Percentiles rank a stretch among this genome's conserved stretches.
Evolutionary conservation across 2,888 invertebrate species (phyloP).

Genomic region (Boloria selene): DNA sequence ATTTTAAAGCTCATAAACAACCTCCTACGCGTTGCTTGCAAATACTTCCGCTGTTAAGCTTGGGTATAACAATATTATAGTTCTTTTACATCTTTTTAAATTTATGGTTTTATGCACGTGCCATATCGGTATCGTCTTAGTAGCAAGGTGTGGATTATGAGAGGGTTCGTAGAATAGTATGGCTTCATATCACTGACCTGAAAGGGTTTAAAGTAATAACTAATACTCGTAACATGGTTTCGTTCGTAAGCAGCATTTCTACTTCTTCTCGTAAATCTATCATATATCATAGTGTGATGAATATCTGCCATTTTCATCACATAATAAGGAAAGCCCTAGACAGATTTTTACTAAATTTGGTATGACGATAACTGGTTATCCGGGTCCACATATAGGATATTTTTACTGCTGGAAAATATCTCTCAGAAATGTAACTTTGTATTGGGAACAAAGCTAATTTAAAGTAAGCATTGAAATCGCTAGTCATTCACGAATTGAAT

Average conservation of each 20-base stretch:
- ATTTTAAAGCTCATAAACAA: constrained; percentile 22
- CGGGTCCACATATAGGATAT: no score
- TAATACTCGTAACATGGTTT: not conserved
- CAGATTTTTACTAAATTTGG: no score
- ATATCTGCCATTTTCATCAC: no score
- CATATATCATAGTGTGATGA: not conserved
- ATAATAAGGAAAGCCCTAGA: no score
- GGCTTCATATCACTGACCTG: constrained; percentile 29
- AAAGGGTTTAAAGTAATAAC: constrained; percentile 28
- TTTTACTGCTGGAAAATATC: no score
- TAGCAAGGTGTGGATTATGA: constrained; percentile 13
- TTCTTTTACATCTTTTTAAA: constrained; percentile 7
- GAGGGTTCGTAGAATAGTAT: constrained; percentile 19
- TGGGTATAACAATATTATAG: constrained; percentile 21
- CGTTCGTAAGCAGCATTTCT: constrained; percentile 22
- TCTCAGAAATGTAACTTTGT: not conserved
- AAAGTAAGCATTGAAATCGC: constrained; percentile 41
- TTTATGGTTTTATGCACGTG: constrained; percentile 7
- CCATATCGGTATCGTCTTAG: constrained; percentile 13
- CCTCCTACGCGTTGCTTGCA: constrained; percentile 19
- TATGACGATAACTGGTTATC: no score
- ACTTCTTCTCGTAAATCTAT: constrained; percentile 22
- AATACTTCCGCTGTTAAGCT: constrained; percentile 20
- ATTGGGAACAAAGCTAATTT: constrained; percentile 23
- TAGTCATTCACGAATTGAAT: constrained; percentile 50